Base-by-base conservation (phyloP, 2,888 invertebrate genomes). In the Plusia festucae region DNA sequence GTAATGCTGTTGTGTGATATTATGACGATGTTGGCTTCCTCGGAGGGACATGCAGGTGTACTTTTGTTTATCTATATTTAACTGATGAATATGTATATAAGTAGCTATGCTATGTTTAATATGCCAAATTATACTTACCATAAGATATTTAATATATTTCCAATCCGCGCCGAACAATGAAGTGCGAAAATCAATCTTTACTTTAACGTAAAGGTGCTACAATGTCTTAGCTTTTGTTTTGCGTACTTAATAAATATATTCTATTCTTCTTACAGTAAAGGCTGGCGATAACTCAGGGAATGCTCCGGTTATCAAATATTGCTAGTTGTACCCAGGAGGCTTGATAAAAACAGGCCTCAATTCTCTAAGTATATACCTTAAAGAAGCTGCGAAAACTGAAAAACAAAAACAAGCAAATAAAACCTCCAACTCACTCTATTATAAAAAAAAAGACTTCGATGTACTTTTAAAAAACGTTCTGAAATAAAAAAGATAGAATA, bases 1-100 rank as follows among this genome's bases (percentile, higher is more conserved):
- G n/a, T 0, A 5, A 20, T 24, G 16, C 6, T 46, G 27, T 52
- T 30, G 22, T 73, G 52, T 53, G 52, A 20, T 44, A 54, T 52
- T 54, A 0, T 49, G 8, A 49, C 16, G 49, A 20, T 2, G 18
- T 49, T 16, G 1, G 18, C n/a, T 16, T 9, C 18, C n/a, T 16
- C 5, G 16, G 16, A 8, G 18, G 46, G 1, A 46, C 3, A 9
- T 18, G 7, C 4, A 40, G 16, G 9, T 16, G 49, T 49, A 7
- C 9, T 49, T 7, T 18, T 8, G 49, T 18, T 18, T 11, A 18
- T 9, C 46, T 16, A 46, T 4, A 15, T n/a, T 40, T 40, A 5
- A n/a, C 6, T 40, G n/a, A n/a, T 2, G 8, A 30, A 9, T 30
- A n/a, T 2, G 8, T 9, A 9, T 30, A 9, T 30, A 7, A 30